These are phyloP conservation scores for Callocephalon fimbriatum DNA, from an alignment of 2,113 vertebrate species.

Conservation along the genomic window DNA sequence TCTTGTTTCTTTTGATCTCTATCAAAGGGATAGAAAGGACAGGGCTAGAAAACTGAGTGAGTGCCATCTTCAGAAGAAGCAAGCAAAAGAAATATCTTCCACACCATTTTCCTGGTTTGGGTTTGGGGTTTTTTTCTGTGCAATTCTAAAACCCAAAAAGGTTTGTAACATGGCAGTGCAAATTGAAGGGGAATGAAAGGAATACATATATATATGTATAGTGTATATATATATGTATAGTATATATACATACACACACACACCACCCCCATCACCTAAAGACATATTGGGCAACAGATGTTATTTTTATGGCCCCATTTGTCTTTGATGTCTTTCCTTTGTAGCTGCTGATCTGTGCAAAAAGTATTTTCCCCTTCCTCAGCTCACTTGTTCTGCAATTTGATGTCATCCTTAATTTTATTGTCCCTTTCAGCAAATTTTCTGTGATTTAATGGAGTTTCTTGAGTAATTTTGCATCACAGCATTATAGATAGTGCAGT, in stretches of 20 bases:
- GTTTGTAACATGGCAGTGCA: neutral
- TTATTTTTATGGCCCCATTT: neutral
- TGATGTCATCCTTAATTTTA: neutral
- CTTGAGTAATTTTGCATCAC: neutral
- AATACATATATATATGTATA: neutral
- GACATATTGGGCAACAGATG: neutral
- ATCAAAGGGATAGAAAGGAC: neutral
- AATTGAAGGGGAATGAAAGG: neutral
- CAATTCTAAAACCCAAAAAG: neutral
- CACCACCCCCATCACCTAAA: fast-evolving
- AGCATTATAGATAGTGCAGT: neutral
- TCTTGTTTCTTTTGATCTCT: neutral
- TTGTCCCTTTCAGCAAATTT: neutral
- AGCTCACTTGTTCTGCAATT: neutral
- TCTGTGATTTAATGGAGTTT: neutral
- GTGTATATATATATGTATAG: too few relatives aligned
- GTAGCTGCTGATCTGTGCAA: neutral
- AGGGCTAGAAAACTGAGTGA: neutral
- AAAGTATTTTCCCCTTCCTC: neutral
- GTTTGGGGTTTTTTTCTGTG: neutral
- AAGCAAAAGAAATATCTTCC: neutral
- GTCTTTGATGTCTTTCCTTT: neutral
- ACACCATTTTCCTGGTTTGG: neutral
- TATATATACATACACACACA: too few relatives aligned
- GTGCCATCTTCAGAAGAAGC: neutral